Evolutionary conservation across 2,113 vertebrate genomes (phyloP).

Genomic region (Apus apus): DNA sequence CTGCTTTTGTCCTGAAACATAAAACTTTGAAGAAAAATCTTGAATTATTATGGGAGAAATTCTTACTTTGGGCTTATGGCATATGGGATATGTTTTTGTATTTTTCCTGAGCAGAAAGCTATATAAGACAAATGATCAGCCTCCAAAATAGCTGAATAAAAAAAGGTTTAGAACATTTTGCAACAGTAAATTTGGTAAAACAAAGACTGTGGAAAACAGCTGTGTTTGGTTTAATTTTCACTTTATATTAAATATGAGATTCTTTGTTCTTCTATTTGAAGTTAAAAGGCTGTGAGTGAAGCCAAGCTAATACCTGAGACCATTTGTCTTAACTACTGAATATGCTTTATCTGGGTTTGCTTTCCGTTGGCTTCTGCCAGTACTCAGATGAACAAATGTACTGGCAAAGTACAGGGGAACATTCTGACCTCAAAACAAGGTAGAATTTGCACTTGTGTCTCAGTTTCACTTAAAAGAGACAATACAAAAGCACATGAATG

Average conservation of each 20-base stretch:
- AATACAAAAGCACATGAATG: not conserved
- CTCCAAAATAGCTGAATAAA: not conserved
- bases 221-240: slow-evolving; percentile 13
- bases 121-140: not conserved
- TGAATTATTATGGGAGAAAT: not conserved
- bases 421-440: not conserved
- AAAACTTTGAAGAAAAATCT: not conserved
- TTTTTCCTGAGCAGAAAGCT: not conserved
- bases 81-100: not conserved
- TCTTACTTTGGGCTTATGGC: not conserved
- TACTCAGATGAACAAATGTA: not conserved
- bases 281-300: not conserved
- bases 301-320: not conserved
- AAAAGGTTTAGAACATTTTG: not conserved
- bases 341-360: not conserved
- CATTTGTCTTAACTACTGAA: not conserved
- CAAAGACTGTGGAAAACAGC: not conserved
- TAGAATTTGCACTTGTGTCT: not conserved
- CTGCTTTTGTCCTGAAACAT: not conserved
- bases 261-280: not conserved
- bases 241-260: not conserved
- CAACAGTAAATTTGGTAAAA: not conserved
- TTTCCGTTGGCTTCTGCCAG: not conserved
- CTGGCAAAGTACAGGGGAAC: not conserved
- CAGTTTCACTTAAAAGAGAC: not conserved